These are phyloP conservation scores for Anagyrus pseudococci DNA, from an alignment of 2,888 invertebrate genomes.

Conservation along the genomic window DNA sequence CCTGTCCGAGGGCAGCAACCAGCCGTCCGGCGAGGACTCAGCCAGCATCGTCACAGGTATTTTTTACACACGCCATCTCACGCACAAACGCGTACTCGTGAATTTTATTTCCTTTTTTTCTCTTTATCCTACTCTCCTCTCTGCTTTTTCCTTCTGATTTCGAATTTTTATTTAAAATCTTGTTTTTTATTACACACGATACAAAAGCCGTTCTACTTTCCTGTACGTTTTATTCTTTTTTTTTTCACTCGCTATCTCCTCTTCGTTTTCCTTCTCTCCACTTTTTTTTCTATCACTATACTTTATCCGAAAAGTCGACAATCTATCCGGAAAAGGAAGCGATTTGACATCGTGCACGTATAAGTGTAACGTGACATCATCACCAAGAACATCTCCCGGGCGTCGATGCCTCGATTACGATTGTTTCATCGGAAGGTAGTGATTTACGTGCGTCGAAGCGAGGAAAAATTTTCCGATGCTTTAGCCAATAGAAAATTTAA, in stretches of 20 bases:
- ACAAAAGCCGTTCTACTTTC: neutral
- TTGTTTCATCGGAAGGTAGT: slow-evolving; percentile 27
- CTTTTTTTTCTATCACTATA: slow-evolving; percentile 19
- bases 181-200: neutral
- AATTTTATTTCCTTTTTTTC: slow-evolving; percentile 21
- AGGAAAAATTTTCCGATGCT: slow-evolving; percentile 21
- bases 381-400: slow-evolving; percentile 25
- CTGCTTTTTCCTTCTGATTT: slow-evolving; percentile 9
- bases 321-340: slow-evolving; percentile 26
- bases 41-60: slow-evolving; percentile 90
- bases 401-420: slow-evolving; percentile 7
- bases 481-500: slow-evolving; percentile 15
- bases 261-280: neutral
- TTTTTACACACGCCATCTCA: too few relatives aligned
- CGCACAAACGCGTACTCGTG: too few relatives aligned
- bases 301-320: slow-evolving; percentile 27
- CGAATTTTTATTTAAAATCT: neutral
- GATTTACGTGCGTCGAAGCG: slow-evolving; percentile 24
- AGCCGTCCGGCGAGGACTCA: slow-evolving; percentile 64
- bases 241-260: slow-evolving; percentile 4
- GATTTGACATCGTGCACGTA: slow-evolving; percentile 22
- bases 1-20: slow-evolving; percentile 74
- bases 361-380: slow-evolving; percentile 28
- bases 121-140: neutral
- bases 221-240: neutral